Base-by-base conservation (phyloP, 2,113 vertebrate genomes). In the Phaethornis superciliosus region DNA sequence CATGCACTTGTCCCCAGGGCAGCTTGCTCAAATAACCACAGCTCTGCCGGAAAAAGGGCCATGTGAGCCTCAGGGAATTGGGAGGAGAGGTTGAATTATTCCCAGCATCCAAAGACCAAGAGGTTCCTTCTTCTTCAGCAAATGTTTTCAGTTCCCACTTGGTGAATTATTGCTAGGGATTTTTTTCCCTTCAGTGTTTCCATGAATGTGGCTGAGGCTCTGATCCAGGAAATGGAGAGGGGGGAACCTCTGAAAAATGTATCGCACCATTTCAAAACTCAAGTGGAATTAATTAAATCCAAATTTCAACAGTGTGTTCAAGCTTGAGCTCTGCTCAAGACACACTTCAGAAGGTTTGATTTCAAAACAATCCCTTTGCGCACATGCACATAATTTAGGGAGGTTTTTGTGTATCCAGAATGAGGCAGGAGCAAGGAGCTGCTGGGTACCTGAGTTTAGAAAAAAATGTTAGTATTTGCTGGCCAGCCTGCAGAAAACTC, bases 251-350 rank as follows among this genome's bases (percentile, higher is more conserved):
- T 97, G 95, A 96, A 93, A 96, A 97, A 97, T 94, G 91, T 86
- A 94, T 97, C 95, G 79, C 95, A 93, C 93, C 64, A 91, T 95
- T 97, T 97, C 90, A 95, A 94, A 97, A 96, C 71, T 94, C 92
- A 94, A 96, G 95, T 95, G 95, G 95, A 97, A 97, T 96, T 96
- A 97, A 98, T 98, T 96, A 97, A 97, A 96, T 97, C 97, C 97
- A 97, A 97, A 96, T 96, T 97, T 97, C 96, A 96, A 83, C 89
- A 93, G 94, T 94, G 93, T 64, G 77, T 95, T 96, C 92, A 94
- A 96, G 96, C 85, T 72, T 95, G 96, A 97, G 96, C 91, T 47
- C 62, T 12, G 52, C 95, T 97, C 97, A 94, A 95, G 95, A 95
- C 79, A 91, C 88, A 93, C 92, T 97, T 94, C 93, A 90, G 94